Base-by-base conservation (phyloP, 2,888 invertebrate species). In the Zele albiditarsus region DNA sequence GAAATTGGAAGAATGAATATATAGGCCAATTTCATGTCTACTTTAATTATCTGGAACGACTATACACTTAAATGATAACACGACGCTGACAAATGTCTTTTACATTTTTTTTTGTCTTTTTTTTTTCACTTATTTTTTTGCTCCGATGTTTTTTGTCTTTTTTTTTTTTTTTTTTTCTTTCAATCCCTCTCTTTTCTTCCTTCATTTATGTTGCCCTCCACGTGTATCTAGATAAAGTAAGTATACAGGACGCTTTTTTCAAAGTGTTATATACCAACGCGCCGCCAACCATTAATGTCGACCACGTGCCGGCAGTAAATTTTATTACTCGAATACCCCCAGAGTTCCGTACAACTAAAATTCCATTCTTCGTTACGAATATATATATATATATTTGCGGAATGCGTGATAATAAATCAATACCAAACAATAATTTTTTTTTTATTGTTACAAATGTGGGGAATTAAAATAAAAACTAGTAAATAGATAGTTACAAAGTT, bases 291-390 rank as follows among this genome's bases (percentile, higher is more conserved):
- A 46, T 46, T 46, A 46, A 46, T 46, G 46, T 46, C 46, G n/a
- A 46, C 46, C 46, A 46, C 46, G 46, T 46, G 46, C 46, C 46
- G 4, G n/a, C 46, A 46, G 6, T 46, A 46, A n/a, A 46, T 46
- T 46, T 46, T 46, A 46, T 46, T 46, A 46, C 46, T 46, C n/a
- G 46, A 46, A 46, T 46, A 46, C 46, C n/a, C n/a, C 46, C 46
- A 16, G n/a, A n/a, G 46, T 46, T 46, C 0, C 46, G 38, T 8
- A 38, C 38, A 38, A 38, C n/a, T 46, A 16, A 14, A 46, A 46
- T 46, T 46, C 46, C 46, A 46, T 46, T 46, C n/a, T 46, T 46
- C 46, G 16, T 16, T 46, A n/a, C 5, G n/a, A 16, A 2, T n/a
- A 1, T n/a, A 38, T 38, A 2, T n/a, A 1, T n/a, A 38, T 38